Evolutionary conservation across 53 echinoderm and acorn worm genomes (phyloP), one percentile per base, ranked within the genome.

Genomic region (Paracentrotus lividus): DNA sequence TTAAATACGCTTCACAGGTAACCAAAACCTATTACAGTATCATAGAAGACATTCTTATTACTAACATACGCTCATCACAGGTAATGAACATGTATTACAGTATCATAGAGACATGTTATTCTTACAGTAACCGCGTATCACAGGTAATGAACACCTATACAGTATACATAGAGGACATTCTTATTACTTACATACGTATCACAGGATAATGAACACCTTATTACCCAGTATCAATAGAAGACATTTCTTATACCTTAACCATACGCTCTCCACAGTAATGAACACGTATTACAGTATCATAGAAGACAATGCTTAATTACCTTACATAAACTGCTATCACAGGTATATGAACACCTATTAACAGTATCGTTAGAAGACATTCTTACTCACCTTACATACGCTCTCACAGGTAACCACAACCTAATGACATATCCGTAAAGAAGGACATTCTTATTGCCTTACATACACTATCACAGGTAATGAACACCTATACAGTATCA

Each of bases 401-500:
- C n/a, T 5, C 24, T 21, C 23, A 58, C 20, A 21, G 58, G 3
- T n/a, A n/a, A n/a, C n/a, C n/a, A n/a, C n/a, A n/a, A n/a, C n/a
- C n/a, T n/a, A n/a, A n/a, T n/a, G n/a, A n/a, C n/a, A n/a, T n/a
- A n/a, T n/a, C n/a, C n/a, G n/a, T n/a, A n/a, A n/a, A n/a, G n/a
- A n/a, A 96, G 23, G 96, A 95, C 59, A 95, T 96, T 14, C 86
- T 96, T 18, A 77, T 56, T 13, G 75, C 94, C 16, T 91, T 96
- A 2, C 90, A 97, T 68, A 96, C 76, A 31, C 76, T 97, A 15
- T 93, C 94, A 45, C 93, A 94, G 94, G 97, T 97, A 32, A 76
- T 90, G 9, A 64, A 64, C 1, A 31, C 27, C 12, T n/a, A 59
- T 67, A 29, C 67, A 32, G 31, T 12, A 3, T 60, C 18, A 24